Percentiles rank a stretch among this genome's conserved stretches.
Evolutionary conservation across 2,797 vertebrate genomes (phyloP).

Genomic region (Gymnodraco acuticeps): DNA sequence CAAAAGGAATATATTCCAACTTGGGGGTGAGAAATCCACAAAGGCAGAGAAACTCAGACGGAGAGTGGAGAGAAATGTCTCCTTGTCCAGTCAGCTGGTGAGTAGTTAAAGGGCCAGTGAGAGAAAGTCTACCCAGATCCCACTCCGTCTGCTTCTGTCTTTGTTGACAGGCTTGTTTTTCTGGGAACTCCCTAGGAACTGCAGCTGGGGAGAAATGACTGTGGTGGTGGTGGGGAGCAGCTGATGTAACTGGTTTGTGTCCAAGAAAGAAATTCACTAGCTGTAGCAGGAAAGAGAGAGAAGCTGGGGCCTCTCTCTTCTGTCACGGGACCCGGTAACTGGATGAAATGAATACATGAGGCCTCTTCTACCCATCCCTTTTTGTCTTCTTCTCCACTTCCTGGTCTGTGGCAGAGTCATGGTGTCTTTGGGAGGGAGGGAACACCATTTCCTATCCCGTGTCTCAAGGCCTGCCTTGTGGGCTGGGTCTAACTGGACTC

Average conservation of each 20-base stretch:
- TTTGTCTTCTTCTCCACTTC: constrained; percentile 41
- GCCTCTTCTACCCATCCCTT: constrained; percentile 5
- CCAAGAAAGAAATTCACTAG: constrained; percentile 63
- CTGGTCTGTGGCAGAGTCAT: constrained; percentile 54
- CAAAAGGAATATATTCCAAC: constrained; percentile 55
- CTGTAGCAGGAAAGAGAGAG: constrained; percentile 44
- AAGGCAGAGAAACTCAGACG: constrained; percentile 39
- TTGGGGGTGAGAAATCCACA: constrained; percentile 20
- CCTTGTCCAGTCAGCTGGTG: constrained; percentile 64
- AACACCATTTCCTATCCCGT: constrained; percentile 40
- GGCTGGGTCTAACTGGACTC: constrained; percentile 57
- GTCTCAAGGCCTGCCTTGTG: constrained; percentile 54
- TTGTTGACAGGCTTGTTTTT: constrained; percentile 79
- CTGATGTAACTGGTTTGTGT: constrained; percentile 61
- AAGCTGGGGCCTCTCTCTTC: constrained; percentile 48
- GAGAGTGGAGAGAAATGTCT: constrained; percentile 53
- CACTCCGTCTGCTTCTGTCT: constrained; percentile 55
- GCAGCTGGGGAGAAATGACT: constrained; percentile 54
- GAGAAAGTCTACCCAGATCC: constrained; percentile 47
- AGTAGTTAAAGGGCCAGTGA: constrained; percentile 70
- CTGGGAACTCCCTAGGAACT: constrained; percentile 80
- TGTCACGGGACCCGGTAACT: constrained; percentile 52
- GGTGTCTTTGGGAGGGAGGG: constrained; percentile 49
- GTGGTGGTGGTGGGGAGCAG: constrained; percentile 55
- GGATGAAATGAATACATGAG: constrained; percentile 42